Evolutionary conservation across 2,888 invertebrate species (phyloP), one percentile per base, ranked within the genome.

Genomic region (Sinopyrophorus schimmeli): DNA sequence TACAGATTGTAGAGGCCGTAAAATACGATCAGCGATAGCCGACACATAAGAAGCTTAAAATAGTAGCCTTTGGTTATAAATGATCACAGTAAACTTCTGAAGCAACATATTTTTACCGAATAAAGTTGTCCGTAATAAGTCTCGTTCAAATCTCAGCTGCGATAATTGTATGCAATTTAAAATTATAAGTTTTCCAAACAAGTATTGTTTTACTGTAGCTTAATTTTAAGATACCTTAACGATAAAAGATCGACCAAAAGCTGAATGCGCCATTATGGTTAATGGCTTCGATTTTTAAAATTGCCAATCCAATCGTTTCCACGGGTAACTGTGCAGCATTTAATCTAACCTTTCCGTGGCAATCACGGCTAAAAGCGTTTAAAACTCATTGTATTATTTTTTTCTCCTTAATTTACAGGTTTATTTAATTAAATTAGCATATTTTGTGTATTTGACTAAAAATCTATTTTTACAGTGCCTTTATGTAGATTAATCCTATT

Each of bases 1-100:
- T 64, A 65, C 58, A 55, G 65, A 65, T 64, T 59, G 56, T 57
- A 49, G 54, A 58, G 50, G 47, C 55, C 43, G 59, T 61, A 61
- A 62, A 63, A 59, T 57, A 59, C 57, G 57, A 53, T 52, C 53
- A 51, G 49, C 49, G 52, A 48, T 55, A 53, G 51, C 47, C 46
- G 47, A 47, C 48, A 46, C 52, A 52, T 52, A 41, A 48, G 44
- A 47, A 48, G 48, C 47, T 47, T 55, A 55, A 51, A 54, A 39
- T 40, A 54, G 47, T 54, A 47, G 54, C 37, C 47, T 28, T 28
- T 54, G 39, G 51, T 51, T 51, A 51, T 51, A 51, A 51, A 51
- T 51, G 51, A 47, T 42, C 44, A 35, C 20, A 30, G 12, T 28
- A 40, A 39, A 44, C 32, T 39, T 49, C 32, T 27, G 43, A 38